These are phyloP conservation scores for Linhomoeus sp. DNA, from an alignment of 2,888 invertebrate species.

Conservation along the genomic window DNA sequence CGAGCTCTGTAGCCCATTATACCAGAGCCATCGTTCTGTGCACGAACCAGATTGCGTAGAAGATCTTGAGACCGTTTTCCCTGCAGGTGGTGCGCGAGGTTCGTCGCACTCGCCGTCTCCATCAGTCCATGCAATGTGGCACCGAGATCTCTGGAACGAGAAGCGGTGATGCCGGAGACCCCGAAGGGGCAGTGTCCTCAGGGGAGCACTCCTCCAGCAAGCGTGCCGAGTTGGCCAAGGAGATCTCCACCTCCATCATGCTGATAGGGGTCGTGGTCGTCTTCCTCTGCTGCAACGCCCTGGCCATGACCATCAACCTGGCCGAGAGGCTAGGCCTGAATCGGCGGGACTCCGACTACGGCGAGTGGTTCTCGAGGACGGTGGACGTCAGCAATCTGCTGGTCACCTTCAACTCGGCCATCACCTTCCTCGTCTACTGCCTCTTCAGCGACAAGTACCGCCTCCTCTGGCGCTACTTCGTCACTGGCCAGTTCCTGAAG, in stretches of 20 bases:
- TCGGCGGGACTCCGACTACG: slow-evolving; percentile 24
- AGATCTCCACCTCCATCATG: slow-evolving; percentile 34
- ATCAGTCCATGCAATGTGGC: slow-evolving; percentile 6
- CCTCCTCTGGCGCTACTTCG: no score
- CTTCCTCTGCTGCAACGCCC: slow-evolving; percentile 30
- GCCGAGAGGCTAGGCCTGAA: slow-evolving; percentile 21
- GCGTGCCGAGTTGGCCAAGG: slow-evolving; percentile 12
- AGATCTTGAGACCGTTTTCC: no score
- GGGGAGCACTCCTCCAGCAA: no score
- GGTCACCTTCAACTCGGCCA: slow-evolving; percentile 28
- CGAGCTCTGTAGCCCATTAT: no score
- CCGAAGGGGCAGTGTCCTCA: no score
- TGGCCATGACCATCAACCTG: slow-evolving; percentile 10
- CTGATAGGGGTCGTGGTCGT: slow-evolving; percentile 32
- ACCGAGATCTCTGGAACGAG: no score
- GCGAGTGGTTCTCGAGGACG: slow-evolving; percentile 11
- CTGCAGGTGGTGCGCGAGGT: slow-evolving; percentile 10
- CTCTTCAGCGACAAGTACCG: no score
- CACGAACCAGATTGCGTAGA: no score
- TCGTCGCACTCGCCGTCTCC: slow-evolving; percentile 21
- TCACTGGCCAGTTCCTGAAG: no score
- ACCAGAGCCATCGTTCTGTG: no score
- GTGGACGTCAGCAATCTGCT: slow-evolving; percentile 22
- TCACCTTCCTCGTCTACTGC: slow-evolving; percentile 5
- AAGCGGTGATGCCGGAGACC: no score